Evolutionary conservation across 1,140 invertebrate genomes (phyloP), one percentile per base, ranked within the genome.

Genomic region (Apis dorsata): DNA sequence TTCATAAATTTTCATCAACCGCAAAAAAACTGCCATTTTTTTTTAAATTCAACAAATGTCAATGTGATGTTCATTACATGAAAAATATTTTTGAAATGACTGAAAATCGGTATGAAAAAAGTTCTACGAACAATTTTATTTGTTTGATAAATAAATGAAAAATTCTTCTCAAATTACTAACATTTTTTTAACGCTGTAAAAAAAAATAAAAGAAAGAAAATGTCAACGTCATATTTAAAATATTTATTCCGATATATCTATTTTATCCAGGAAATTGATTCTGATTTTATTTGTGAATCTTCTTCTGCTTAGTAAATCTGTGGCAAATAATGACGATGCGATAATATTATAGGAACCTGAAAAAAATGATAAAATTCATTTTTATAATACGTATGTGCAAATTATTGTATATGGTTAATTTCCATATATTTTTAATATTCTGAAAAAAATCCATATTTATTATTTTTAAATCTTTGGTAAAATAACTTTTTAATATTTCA

Each of bases 1-100:
- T 65, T 63, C 70, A 74, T 74, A 81, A 81, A 74, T 74, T 66
- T 53, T 15, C 24, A 55, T 51, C 28, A 9, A 2, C 44, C 19
- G 5, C n/a, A 10, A 19, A 60, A 24, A 69, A 79, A 53, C 70
- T 51, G 70, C 28, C 66, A 74, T 66, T 74, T 63, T 65, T 51
- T 70, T 53, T 24, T 44, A 63, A 51, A 80, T 55, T 44, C 69
- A 49, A 4, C 13, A 15, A 60, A 73, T 21, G 51, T 63, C 62
- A 28, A 57, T 66, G 70, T 7, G 70, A 74, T 62, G 70, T 81
- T 81, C 53, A 57, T 81, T 81, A 53, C 17, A 70, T 28, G 59
- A 57, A 65, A 53, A 55, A 9, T 21, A 8, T 1, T 17, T 19
- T 5, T 19, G 68, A 79, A 79, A 51, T 13, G 70, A 49, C 60